A percentile compares a stretch with the other conserved stretches of the same genome.
phyloP scores from a whole-genome alignment of 1,140 invertebrate genomes.

The Helicoverpa armigera region DNA sequence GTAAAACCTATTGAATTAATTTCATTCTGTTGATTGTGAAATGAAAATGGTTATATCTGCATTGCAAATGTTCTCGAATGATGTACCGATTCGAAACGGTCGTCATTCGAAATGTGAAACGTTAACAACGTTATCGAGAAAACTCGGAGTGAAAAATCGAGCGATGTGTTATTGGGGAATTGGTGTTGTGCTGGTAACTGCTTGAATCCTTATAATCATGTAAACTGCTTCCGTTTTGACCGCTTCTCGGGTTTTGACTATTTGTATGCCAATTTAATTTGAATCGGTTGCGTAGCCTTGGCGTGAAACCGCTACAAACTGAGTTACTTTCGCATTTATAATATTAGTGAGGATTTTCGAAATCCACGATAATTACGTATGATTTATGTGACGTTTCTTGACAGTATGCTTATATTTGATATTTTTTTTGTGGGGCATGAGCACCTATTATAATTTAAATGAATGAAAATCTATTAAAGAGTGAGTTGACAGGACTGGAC shows the following conservation, averaged over 20 bases:
- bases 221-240: neutral
- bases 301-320: neutral
- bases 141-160: constrained; percentile 4
- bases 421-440: no score
- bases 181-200: neutral
- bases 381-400: no score
- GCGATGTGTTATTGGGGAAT: neutral
- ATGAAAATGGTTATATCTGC: constrained; percentile 66
- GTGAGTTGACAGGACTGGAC: no score
- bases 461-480: no score
- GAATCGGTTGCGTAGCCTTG: neutral
- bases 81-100: constrained; percentile 44
- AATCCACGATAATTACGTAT: no score
- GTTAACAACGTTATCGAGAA: constrained; percentile 44
- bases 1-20: constrained; percentile 64
- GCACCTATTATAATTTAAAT: no score
- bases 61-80: constrained; percentile 61
- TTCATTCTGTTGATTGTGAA: constrained; percentile 73
- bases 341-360: no score
- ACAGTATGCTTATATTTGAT: no score
- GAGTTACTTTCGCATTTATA: neutral
- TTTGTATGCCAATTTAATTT: neutral
- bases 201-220: neutral
- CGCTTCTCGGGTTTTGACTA: neutral
- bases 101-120: constrained; percentile 26